A percentile compares a stretch with the other conserved stretches of the same genome.
Conservation (phyloP, 2,888 invertebrate genomes). For the Atethmia centrago region DNA sequence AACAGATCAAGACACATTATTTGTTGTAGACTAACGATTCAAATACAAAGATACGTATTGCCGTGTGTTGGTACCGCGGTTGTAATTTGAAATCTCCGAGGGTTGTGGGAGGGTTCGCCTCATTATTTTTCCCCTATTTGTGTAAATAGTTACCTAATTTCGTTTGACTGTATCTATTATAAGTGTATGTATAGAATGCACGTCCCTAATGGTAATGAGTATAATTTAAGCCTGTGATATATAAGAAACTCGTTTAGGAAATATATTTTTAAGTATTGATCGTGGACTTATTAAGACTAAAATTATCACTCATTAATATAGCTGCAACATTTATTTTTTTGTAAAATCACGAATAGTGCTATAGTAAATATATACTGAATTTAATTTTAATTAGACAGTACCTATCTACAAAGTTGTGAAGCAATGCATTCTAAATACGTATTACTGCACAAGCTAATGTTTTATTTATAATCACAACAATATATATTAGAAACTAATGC, state of each 20-base stretch:
- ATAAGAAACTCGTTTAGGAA: constrained; percentile 87
- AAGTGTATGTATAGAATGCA: constrained; percentile 89
- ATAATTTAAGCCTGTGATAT: constrained; percentile 91
- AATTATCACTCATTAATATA: constrained; percentile 65
- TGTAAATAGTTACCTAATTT: constrained; percentile 90
- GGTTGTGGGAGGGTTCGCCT: constrained; percentile 90
- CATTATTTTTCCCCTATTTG: constrained; percentile 90
- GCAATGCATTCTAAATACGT: constrained; percentile 42
- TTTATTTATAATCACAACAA: constrained; percentile 58
- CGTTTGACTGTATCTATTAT: constrained; percentile 84
- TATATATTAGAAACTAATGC: constrained; percentile 42
- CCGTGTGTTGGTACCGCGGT: constrained; percentile 76
- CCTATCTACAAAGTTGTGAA: constrained; percentile 32
- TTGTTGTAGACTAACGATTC: constrained; percentile 79
- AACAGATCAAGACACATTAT: constrained; percentile 78
- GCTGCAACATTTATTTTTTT: constrained; percentile 55
- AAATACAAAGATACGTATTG: constrained; percentile 81
- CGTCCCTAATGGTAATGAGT: constrained; percentile 88
- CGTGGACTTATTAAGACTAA: constrained; percentile 75
- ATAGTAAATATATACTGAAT: constrained; percentile 35
- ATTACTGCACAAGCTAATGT: constrained; percentile 55
- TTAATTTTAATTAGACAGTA: constrained; percentile 39
- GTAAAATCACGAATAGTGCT: constrained; percentile 43
- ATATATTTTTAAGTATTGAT: constrained; percentile 82
- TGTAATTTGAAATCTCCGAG: constrained; percentile 89